Percentiles rank a stretch among this genome's conserved stretches.
Evolutionary conservation across 2,797 vertebrate species (phyloP).

Genomic region (Sparus aurata): DNA sequence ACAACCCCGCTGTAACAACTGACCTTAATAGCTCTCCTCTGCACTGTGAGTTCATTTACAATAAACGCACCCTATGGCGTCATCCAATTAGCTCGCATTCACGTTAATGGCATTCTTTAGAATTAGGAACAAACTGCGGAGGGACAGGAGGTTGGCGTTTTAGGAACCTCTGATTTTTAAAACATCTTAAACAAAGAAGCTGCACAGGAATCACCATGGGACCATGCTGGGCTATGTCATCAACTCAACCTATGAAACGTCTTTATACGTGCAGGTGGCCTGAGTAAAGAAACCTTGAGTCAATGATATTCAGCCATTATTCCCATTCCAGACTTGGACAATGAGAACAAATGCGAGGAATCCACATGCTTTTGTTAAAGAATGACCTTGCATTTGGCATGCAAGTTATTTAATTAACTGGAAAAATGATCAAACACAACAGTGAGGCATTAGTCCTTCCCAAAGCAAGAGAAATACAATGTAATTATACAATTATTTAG

Average conservation of each 20-base stretch:
- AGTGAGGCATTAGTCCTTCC: constrained; percentile 6
- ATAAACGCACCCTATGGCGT: constrained; percentile 66
- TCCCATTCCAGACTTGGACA: constrained; percentile 24
- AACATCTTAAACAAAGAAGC: constrained; percentile 51
- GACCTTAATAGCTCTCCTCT: constrained; percentile 76
- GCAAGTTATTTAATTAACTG: constrained; percentile 18
- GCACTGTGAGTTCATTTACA: constrained; percentile 75
- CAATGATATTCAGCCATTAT: constrained; percentile 36
- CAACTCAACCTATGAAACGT: constrained; percentile 26
- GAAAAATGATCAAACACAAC: constrained; percentile 2
- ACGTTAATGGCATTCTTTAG: constrained; percentile 61
- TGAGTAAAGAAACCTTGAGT: constrained; percentile 55
- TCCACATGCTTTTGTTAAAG: neutral
- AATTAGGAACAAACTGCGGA: constrained; percentile 43
- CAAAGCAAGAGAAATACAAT: neutral
- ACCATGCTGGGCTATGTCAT: constrained; percentile 14
- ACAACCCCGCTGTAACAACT: constrained; percentile 73
- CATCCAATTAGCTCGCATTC: constrained; percentile 63
- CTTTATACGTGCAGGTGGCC: constrained; percentile 55
- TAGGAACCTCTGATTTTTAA: constrained; percentile 66
- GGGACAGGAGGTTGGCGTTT: constrained; percentile 39
- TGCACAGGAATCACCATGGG: constrained; percentile 38
- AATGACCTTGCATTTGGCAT: constrained; percentile 16
- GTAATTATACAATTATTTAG: too few species aligned
- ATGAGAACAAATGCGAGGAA: constrained; percentile 22